Evolutionary conservation across 37 sponge, comb jelly and placozoan species (phyloP), one percentile per base, ranked within the genome.

Genomic region (Dysidea cf. avara): DNA sequence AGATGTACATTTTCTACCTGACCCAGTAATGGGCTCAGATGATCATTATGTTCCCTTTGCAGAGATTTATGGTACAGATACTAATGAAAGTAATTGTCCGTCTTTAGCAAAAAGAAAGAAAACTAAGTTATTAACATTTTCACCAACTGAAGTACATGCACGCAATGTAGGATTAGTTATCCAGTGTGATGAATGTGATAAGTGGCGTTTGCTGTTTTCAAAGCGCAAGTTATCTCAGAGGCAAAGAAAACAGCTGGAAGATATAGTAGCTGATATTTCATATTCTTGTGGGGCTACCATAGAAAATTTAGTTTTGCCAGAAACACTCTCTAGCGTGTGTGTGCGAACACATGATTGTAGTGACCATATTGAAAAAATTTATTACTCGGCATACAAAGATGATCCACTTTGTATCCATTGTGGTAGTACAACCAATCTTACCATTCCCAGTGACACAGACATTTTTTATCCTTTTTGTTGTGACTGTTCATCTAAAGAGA

Each of bases 101-200:
- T 65, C 67, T 34, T 56, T 53, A 2, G 6, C 52, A 47, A 39
- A 4, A 53, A 50, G 47, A 25, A 64, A 76, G 39, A 18, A 24
- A 39, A 47, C n/a, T 20, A 68, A 69, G 38, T 34, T 60, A 26
- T 63, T 79, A 6, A 47, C 76, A 30, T 63, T 54, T 40, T 52
- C 53, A 16, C 80, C 69, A 31, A 34, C 37, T 37, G 66, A 61
- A 51, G 50, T 58, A 20, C 80, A 68, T 79, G 70, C 62, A 29
- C 40, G 17, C 12, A 69, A 68, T 69, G 53, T 47, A 16, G 53
- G 39, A 22, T 61, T 60, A 17, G 34, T 78, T 16, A 31, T 69
- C 34, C 70, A 68, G 53, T 59, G 68, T 43, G 70, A 79, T 47
- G 70, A 79, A 35, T 79, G 69, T 36, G 22, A 46, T 51, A 79